Conservation (phyloP, 1,140 invertebrate species). For the Matsumurasca onukii region DNA sequence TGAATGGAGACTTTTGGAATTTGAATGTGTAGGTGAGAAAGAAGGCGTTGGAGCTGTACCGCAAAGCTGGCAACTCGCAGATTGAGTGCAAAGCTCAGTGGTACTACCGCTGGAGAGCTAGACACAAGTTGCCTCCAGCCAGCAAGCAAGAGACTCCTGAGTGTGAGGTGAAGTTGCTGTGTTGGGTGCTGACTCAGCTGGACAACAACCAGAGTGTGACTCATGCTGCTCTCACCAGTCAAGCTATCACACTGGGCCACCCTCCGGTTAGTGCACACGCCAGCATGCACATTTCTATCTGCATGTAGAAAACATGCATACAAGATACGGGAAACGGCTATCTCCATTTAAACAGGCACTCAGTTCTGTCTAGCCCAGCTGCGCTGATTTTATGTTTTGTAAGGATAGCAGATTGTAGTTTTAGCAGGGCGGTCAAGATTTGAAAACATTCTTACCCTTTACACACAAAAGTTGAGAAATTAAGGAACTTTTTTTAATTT, state of each 20-base stretch:
- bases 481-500: no score
- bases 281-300: no score
- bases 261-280: not conserved
- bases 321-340: no score
- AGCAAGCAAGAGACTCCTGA: not conserved
- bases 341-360: no score
- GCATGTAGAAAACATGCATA: no score
- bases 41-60: conserved; percentile 16
- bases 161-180: not conserved
- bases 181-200: conserved; percentile 1
- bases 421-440: no score
- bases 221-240: not conserved
- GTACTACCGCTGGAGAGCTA: conserved; percentile 11
- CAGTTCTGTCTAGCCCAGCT: no score
- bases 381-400: no score
- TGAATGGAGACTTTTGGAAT: no score
- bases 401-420: no score
- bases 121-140: not conserved
- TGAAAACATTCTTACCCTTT: no score
- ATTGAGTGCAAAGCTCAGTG: conserved; percentile 4
- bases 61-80: not conserved
- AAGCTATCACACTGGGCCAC: not conserved
- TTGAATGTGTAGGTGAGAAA: not conserved
- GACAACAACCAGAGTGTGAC: conserved; percentile 1
- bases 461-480: no score